Evolutionary conservation across 2,888 invertebrate species (phyloP).

Genomic region (Mactromeris polynyma): DNA sequence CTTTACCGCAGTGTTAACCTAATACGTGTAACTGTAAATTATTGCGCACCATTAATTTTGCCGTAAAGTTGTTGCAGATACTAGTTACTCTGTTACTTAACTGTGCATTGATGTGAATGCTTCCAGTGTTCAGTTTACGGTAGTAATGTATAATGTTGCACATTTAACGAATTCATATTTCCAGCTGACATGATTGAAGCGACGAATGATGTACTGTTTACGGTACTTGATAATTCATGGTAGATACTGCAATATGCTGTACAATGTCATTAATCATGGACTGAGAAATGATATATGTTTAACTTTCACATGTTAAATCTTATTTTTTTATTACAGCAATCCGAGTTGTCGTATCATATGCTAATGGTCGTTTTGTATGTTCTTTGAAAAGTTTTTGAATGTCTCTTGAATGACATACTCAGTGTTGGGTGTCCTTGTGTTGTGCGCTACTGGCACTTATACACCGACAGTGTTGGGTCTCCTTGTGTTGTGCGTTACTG

Average conservation of each 20-base stretch:
- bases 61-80: background rate
- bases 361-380: background rate
- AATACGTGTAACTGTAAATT: constrained; percentile 32
- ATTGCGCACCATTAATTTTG: constrained; percentile 3
- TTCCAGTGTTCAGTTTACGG: background rate
- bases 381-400: background rate
- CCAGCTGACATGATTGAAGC: background rate
- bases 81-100: background rate
- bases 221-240: background rate
- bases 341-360: background rate
- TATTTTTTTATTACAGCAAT: background rate
- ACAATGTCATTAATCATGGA: background rate
- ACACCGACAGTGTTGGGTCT: background rate
- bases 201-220: background rate
- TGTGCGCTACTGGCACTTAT: background rate
- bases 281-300: constrained; percentile 4
- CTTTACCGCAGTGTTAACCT: constrained; percentile 21
- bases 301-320: constrained; percentile 21
- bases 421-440: background rate
- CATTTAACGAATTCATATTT: background rate
- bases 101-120: background rate
- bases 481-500: background rate
- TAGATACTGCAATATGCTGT: background rate
- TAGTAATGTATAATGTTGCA: background rate
- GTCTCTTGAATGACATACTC: background rate